phyloP scores from a whole-genome alignment of 1,140 invertebrate genomes.

The Aporrectodea caliginosa region DNA sequence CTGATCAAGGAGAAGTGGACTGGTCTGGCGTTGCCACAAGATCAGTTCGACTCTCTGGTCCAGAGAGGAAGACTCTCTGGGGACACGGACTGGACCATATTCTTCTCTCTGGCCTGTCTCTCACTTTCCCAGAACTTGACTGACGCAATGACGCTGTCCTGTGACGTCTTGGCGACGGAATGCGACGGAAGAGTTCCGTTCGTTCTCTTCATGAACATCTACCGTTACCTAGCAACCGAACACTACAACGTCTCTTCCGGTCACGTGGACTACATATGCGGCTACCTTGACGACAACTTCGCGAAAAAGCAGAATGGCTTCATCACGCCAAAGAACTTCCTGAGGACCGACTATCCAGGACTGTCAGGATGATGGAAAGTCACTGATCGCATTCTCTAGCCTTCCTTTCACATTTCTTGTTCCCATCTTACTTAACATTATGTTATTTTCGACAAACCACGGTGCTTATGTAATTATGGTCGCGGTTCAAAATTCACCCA shows the following conservation, averaged over 20 bases:
- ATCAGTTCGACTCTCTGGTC: constrained; percentile 11
- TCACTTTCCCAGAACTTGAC: background rate
- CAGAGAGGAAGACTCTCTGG: constrained; percentile 6
- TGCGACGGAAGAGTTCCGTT: background rate
- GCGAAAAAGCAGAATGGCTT: background rate
- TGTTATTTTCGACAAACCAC: too few species aligned
- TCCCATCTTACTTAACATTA: too few species aligned
- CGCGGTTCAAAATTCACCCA: too few species aligned
- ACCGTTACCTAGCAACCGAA: background rate
- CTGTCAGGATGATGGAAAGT: background rate
- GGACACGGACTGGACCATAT: background rate
- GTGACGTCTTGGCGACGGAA: background rate
- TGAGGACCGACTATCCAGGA: background rate
- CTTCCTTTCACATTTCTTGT: too few species aligned
- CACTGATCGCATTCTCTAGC: too few species aligned
- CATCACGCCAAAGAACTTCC: background rate
- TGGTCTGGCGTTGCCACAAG: background rate
- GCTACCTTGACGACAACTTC: background rate
- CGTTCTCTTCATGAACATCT: background rate
- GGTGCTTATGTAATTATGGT: too few species aligned
- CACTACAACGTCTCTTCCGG: background rate
- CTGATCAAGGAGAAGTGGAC: constrained; percentile 13
- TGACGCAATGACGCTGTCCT: background rate
- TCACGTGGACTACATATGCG: background rate
- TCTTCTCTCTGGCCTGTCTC: background rate